These are phyloP conservation scores for Chaetodon trifascialis DNA, from an alignment of 2,113 vertebrate genomes.

Conservation along the genomic window DNA sequence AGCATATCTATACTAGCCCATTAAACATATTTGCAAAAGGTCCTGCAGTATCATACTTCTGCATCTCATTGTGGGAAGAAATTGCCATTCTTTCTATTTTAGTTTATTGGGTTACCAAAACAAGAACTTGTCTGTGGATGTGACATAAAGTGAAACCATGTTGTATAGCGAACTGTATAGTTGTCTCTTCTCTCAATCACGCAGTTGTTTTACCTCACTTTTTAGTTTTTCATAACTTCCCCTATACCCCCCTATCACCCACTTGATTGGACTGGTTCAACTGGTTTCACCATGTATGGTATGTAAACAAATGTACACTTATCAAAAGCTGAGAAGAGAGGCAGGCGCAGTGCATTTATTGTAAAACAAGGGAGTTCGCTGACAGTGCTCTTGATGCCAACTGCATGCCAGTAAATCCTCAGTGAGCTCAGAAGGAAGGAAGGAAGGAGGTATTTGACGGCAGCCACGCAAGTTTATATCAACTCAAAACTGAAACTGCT, in stretches of 20 bases:
- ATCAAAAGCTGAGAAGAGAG: background rate
- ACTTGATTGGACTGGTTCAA: slow-evolving; percentile 10
- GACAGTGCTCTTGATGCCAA: background rate
- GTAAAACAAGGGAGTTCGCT: background rate
- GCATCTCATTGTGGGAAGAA: background rate
- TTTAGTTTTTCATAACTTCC: background rate
- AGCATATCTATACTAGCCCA: background rate
- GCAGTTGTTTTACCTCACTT: background rate
- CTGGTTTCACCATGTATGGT: background rate
- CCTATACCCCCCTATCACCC: background rate
- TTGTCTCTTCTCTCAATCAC: background rate
- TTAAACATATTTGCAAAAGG: background rate
- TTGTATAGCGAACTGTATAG: background rate
- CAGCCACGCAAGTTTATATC: background rate
- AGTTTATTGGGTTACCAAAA: background rate
- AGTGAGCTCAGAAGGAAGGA: slow-evolving; percentile 12
- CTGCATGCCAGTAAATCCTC: background rate
- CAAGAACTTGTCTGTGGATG: background rate
- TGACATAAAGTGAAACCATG: background rate
- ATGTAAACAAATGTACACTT: background rate
- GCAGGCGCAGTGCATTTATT: background rate
- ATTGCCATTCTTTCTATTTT: background rate
- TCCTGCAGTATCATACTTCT: background rate
- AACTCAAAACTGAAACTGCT: slow-evolving; percentile 39
- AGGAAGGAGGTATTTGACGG: background rate